These are phyloP conservation scores for Argynnis bischoffii DNA, from an alignment of 2,888 invertebrate genomes.

Conservation along the genomic window DNA sequence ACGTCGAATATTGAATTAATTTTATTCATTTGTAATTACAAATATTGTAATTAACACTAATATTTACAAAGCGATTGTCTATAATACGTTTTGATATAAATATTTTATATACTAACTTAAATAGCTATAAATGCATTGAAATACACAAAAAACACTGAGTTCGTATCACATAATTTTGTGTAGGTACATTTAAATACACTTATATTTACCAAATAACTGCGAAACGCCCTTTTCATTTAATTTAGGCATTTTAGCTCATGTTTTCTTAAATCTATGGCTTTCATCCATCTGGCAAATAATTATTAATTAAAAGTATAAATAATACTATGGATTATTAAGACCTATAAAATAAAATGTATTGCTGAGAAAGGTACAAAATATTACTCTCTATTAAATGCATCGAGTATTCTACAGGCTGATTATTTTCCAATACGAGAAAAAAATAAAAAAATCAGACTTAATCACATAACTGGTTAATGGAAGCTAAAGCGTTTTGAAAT, in stretches of 20 bases:
- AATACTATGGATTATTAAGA: slow-evolving; percentile 39
- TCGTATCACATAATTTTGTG: slow-evolving; percentile 78
- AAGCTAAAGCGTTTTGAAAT: slow-evolving; percentile 56
- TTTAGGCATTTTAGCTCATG: slow-evolving; percentile 20
- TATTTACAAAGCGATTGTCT: slow-evolving; percentile 71
- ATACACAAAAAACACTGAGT: slow-evolving; percentile 65
- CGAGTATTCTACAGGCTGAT: slow-evolving; percentile 39
- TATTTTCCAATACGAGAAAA: slow-evolving; percentile 58
- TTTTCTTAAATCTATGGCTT: slow-evolving; percentile 52
- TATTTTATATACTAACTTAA: slow-evolving; percentile 56
- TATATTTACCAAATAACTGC: slow-evolving; percentile 24
- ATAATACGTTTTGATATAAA: slow-evolving; percentile 69
- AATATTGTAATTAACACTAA: slow-evolving; percentile 73
- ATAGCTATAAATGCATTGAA: slow-evolving; percentile 71
- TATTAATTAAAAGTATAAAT: slow-evolving; percentile 38
- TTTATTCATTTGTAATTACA: slow-evolving; percentile 74
- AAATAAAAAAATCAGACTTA: slow-evolving; percentile 35
- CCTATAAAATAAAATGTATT: slow-evolving; percentile 28
- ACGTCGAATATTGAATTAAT: slow-evolving; percentile 38
- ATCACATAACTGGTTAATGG: slow-evolving; percentile 53
- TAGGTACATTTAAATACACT: slow-evolving; percentile 58
- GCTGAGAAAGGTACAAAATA: slow-evolving; percentile 33
- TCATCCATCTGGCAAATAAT: slow-evolving; percentile 61
- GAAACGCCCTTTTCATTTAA: slow-evolving; percentile 34
- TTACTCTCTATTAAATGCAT: slow-evolving; percentile 38